Conservation (phyloP, 2,113 vertebrate genomes). For the Triplophysa siluroides region DNA sequence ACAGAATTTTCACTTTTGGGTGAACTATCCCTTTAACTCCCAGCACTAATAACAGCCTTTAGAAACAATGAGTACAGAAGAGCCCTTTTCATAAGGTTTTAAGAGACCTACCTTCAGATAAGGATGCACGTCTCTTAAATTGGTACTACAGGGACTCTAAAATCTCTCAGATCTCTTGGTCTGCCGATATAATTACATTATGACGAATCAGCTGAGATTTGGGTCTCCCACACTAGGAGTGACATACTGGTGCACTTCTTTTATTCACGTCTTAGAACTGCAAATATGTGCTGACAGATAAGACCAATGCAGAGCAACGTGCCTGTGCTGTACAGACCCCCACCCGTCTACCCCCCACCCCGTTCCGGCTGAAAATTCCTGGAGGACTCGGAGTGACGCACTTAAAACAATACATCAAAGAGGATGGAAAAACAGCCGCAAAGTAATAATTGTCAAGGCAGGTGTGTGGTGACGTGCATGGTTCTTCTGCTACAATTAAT, state of each 20-base stretch:
- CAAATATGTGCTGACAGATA: conserved; percentile 72
- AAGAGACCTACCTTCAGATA: conserved; percentile 63
- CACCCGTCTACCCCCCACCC: not conserved
- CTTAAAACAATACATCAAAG: conserved; percentile 69
- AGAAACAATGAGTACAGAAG: conserved; percentile 77
- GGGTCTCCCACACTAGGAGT: conserved; percentile 57
- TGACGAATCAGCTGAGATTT: conserved; percentile 65
- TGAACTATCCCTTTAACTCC: conserved; percentile 59
- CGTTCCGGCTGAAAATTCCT: conserved; percentile 46
- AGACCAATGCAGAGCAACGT: conserved; percentile 59
- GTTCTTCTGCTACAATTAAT: not conserved
- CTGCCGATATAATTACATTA: conserved; percentile 77
- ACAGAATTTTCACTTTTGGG: no score
- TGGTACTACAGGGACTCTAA: conserved; percentile 61
- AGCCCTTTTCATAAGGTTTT: conserved; percentile 73
- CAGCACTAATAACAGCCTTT: conserved; percentile 71
- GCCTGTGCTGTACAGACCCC: conserved; percentile 58
- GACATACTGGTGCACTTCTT: conserved; percentile 62
- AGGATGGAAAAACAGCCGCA: conserved; percentile 47
- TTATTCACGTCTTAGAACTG: conserved; percentile 63
- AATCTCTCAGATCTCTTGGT: conserved; percentile 68
- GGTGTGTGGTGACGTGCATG: conserved; percentile 38
- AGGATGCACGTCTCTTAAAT: conserved; percentile 66
- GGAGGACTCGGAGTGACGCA: conserved; percentile 56
- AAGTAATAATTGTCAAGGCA: conserved; percentile 54